A percentile compares a stretch with the other conserved stretches of the same genome.
Conservation (phyloP, 2,797 vertebrate species). For the Pristis pectinata region DNA sequence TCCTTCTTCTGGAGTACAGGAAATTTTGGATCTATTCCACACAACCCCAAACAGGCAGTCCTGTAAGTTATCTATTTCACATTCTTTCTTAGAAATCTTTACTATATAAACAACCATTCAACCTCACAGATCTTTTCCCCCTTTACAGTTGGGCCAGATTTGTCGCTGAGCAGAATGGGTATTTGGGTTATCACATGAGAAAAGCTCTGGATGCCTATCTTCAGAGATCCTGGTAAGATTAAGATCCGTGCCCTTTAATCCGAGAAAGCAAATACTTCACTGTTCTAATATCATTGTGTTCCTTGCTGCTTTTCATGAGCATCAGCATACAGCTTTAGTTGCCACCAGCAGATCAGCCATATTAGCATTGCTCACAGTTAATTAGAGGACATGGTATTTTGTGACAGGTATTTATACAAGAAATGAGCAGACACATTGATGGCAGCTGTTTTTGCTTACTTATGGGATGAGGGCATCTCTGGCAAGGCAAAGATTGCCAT, state of each 20-base stretch:
- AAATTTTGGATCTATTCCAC: conserved; percentile 65
- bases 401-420: background rate
- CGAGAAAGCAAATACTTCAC: background rate
- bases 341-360: background rate
- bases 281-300: background rate
- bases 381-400: background rate
- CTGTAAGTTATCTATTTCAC: conserved; percentile 62
- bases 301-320: background rate
- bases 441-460: no score
- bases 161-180: conserved; percentile 77
- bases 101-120: background rate
- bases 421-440: background rate
- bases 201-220: conserved; percentile 77
- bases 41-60: conserved; percentile 73
- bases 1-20: conserved; percentile 77
- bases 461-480: no score
- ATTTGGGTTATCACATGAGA: conserved; percentile 76
- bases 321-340: background rate
- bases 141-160: conserved; percentile 71
- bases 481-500: no score
- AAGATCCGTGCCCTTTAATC: background rate
- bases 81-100: conserved; percentile 37
- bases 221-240: conserved; percentile 67
- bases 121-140: background rate
- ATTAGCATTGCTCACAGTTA: background rate